phyloP scores from a whole-genome alignment of 2,888 invertebrate species.

The Bombyx huttoni region DNA sequence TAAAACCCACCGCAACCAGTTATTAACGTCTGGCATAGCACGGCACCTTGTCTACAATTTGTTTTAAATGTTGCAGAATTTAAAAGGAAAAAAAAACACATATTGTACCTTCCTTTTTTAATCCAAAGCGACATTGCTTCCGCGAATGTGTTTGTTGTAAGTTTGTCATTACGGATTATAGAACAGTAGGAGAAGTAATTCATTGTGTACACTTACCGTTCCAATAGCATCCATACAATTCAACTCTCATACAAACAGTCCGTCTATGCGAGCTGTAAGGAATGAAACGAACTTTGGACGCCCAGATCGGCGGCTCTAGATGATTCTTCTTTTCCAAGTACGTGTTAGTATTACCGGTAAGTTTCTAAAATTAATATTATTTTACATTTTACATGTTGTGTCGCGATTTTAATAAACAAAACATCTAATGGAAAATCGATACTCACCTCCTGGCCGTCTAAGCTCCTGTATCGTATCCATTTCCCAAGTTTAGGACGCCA shows the following conservation, averaged over 20 bases:
- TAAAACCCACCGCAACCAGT: background rate
- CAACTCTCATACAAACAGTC: conserved; percentile 93
- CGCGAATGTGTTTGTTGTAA: no score
- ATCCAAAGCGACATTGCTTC: no score
- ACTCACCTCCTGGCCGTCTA: conserved; percentile 83
- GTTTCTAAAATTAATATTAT: conserved; percentile 64
- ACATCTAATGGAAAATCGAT: conserved; percentile 68
- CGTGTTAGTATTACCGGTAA: conserved; percentile 90
- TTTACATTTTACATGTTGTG: background rate
- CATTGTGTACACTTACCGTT: conserved; percentile 64
- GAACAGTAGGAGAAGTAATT: background rate
- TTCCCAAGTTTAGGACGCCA: conserved; percentile 84
- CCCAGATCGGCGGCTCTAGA: conserved; percentile 88
- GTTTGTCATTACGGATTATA: no score
- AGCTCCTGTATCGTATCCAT: conserved; percentile 86
- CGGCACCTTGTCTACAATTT: background rate
- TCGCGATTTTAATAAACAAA: no score
- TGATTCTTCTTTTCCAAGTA: conserved; percentile 83
- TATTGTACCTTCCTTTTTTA: no score
- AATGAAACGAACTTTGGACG: conserved; percentile 85
- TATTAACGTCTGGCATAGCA: background rate
- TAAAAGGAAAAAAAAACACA: no score
- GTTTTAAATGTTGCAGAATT: no score
- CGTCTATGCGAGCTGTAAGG: conserved; percentile 87
- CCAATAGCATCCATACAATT: conserved; percentile 90